These are phyloP conservation scores for Brotogeris chrysoptera DNA, from an alignment of 2,797 vertebrate species.

Conservation along the genomic window DNA sequence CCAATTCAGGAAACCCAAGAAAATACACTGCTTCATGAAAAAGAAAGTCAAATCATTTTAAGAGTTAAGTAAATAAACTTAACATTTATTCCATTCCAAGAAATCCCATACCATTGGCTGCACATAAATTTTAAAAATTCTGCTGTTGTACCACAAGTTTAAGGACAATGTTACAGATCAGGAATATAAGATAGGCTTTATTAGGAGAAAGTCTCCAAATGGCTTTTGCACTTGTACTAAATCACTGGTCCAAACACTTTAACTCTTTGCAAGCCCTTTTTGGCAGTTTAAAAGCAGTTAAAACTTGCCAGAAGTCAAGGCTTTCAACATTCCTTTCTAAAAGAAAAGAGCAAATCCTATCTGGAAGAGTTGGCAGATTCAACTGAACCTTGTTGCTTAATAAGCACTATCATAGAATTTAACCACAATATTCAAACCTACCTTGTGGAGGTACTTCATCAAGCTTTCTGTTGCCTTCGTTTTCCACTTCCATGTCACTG, in stretches of 20 bases:
- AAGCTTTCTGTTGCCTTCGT: neutral
- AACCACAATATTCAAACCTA: constrained; percentile 4
- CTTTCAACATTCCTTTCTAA: neutral
- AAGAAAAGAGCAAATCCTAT: neutral
- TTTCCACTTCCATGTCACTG: constrained; percentile 38
- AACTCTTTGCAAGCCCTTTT: neutral
- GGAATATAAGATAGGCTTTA: neutral
- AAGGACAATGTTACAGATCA: neutral
- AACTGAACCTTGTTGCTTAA: neutral
- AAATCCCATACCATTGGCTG: constrained; percentile 40
- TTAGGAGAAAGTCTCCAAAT: neutral
- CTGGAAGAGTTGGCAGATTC: neutral
- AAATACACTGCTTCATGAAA: constrained; percentile 21
- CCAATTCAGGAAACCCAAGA: neutral
- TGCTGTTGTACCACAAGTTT: neutral
- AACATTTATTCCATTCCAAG: constrained; percentile 61
- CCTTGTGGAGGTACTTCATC: constrained; percentile 21
- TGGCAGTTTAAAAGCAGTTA: neutral
- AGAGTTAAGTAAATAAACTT: constrained; percentile 68
- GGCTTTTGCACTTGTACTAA: constrained; percentile 25
- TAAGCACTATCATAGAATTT: neutral
- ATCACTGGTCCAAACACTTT: neutral
- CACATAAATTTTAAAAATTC: constrained; percentile 45
- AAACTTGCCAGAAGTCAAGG: neutral
- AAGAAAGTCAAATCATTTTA: constrained; percentile 55